These are phyloP conservation scores for Dolichallabes microphthalmus DNA, from an alignment of 2,113 vertebrate genomes.

Conservation along the genomic window DNA sequence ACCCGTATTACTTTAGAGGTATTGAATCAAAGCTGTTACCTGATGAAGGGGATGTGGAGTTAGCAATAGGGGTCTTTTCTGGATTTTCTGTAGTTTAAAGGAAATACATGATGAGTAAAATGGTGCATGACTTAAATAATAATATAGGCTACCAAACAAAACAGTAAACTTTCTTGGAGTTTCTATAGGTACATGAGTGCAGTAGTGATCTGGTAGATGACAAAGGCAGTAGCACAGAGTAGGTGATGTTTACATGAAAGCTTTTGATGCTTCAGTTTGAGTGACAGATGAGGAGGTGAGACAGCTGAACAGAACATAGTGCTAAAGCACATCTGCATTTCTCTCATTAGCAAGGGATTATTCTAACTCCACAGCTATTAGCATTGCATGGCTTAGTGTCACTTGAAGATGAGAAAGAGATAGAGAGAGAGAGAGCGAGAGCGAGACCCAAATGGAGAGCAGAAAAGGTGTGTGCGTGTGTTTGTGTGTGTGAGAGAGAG, in stretches of 20 bases:
- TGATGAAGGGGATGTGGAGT: neutral
- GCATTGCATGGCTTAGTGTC: neutral
- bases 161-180: neutral
- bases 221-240: neutral
- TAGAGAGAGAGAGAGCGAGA: too few relatives aligned
- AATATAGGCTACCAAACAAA: neutral
- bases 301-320: neutral
- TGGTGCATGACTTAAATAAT: neutral
- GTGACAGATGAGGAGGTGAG: neutral
- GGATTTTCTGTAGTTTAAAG: neutral
- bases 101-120: neutral
- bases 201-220: neutral
- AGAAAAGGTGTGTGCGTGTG: too few relatives aligned
- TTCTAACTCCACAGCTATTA: neutral
- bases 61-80: neutral
- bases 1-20: neutral
- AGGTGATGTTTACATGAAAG: neutral
- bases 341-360: neutral
- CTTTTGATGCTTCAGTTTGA: neutral
- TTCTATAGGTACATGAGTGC: neutral
- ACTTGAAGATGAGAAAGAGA: too few relatives aligned
- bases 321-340: neutral
- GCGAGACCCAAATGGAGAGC: too few relatives aligned
- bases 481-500: too few relatives aligned
- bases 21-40: slow-evolving; percentile 1